Percentiles rank a stretch among this genome's conserved stretches.
phyloP scores from a whole-genome alignment of 35 echinoderm and acorn worm genomes.

The Anneissia japonica region DNA sequence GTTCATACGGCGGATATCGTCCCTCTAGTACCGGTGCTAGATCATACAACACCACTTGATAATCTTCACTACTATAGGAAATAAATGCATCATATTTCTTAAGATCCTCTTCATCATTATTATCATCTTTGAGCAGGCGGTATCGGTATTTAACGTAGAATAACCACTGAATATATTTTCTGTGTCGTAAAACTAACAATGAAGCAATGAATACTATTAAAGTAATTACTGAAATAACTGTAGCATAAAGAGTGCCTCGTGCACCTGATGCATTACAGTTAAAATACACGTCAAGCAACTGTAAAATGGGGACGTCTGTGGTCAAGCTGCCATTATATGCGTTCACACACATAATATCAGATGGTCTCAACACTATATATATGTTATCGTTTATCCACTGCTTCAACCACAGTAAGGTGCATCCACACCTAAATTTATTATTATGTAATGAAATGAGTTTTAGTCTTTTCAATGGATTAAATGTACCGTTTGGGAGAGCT shows the following conservation, averaged over 20 bases:
- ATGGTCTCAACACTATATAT: background rate
- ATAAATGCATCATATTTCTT: constrained; percentile 16
- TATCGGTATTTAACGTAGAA: background rate
- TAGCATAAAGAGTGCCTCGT: background rate
- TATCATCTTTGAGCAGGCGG: background rate
- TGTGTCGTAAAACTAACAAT: background rate
- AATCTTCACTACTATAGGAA: background rate
- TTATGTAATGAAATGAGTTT: background rate
- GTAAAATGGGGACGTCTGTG: background rate
- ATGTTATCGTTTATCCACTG: background rate
- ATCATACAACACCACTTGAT: background rate
- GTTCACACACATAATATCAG: background rate
- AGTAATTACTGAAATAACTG: background rate
- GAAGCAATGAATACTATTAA: background rate
- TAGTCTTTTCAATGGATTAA: background rate
- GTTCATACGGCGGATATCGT: background rate
- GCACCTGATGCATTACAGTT: background rate
- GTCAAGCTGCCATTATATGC: background rate
- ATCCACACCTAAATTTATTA: background rate
- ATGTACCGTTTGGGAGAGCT: background rate
- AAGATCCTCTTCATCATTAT: background rate
- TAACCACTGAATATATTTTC: background rate
- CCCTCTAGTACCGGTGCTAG: constrained; percentile 3
- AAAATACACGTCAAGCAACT: background rate
- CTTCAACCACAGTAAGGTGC: background rate